Base-by-base conservation (phyloP, 2,797 vertebrate genomes). In the Eulemur albifrons region DNA sequence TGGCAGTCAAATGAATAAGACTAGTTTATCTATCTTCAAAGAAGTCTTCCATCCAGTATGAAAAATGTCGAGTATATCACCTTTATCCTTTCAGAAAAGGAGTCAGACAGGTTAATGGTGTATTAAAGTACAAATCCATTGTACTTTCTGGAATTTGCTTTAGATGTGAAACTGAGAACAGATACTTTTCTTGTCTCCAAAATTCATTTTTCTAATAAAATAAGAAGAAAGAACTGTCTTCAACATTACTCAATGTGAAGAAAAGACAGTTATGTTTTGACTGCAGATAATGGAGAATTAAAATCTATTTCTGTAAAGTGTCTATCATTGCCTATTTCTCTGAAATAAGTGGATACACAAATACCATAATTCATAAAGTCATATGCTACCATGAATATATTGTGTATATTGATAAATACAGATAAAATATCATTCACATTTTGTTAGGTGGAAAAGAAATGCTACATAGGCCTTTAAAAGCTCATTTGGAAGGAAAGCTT, bases 241-340 rank as follows among this genome's bases (percentile, higher is more conserved):
- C 8, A 30, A 5, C 25, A 20, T 88, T 84, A 70, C 17, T 57
- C 20, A 40, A 3, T 43, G 6, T 8, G n/a, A 43, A 61, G 7
- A 61, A 94, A 23, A 23, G 21, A 50, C 6, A 99, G 98, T 0
- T 99, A 0, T 38, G 20, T 5, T 84, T 52, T 87, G 20, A n/a
- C 63, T 84, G 89, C 83, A 2, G 13, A 38, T 79, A 21, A 80
- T 21, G 12, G n/a, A 93, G 96, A 63, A 50, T 40, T 80, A 1
- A 65, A 82, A 50, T n/a, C 70, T 48, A 76, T 84, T 76, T 93
- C 67, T 25, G n/a, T 25, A 32, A 40, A 35, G 1, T 91, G 79
- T 90, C 18, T 50, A 69, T 0, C 7, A 43, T 82, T 82, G 35
- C 35, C 38, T 30, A 4, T 87, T 88, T 63, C 99, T 18, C 77